Evolutionary conservation across 2,888 invertebrate species (phyloP), one percentile per base, ranked within the genome.

Genomic region (Ptychoptera albimana): DNA sequence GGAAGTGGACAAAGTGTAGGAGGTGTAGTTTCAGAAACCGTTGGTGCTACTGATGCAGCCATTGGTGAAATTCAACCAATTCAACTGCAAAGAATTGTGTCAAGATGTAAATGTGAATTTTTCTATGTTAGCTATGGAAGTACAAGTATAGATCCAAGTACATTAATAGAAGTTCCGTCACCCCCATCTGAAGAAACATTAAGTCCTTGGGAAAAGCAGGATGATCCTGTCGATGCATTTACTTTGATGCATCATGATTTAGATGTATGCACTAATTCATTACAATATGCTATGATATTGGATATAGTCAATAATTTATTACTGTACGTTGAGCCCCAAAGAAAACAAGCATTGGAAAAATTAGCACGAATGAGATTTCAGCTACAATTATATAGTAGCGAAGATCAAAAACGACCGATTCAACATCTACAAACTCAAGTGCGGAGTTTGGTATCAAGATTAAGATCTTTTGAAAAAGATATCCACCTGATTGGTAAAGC

Each of bases 161-260:
- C 68, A 5, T 61, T 79, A 2, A 73, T 73, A 37, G 74, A 77
- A 54, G 73, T 80, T 9, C 82, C 82, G 9, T 77, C 79, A 2
- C 79, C 79, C 0, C 82, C 83, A 5, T 71, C 72, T 0, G 79
- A 80, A 55, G 79, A 79, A 51, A 72, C 74, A 2, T 70, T 77
- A 2, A 79, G 79, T 35, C 77, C 78, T 1, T 88, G 88, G 82
- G 82, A 83, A 55, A 76, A 81, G 47, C 74, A 79, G 51, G 83
- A 86, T 54, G 84, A 85, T 48, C 89, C 92, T 2, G 91, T 92
- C 39, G 96, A 98, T 70, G 91, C 93, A 2, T 94, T 98, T 62
- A 96, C 94, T 0, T 71, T 98, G 41, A 92, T 96, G 80, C 98
- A 98, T 69, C 91, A 98, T 61, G 97, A 97, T 68, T 73, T 98